A percentile compares a stretch with the other conserved stretches of the same genome.
Evolutionary conservation across 2,797 vertebrate species (phyloP).

Genomic region (Luscinia luscinia): DNA sequence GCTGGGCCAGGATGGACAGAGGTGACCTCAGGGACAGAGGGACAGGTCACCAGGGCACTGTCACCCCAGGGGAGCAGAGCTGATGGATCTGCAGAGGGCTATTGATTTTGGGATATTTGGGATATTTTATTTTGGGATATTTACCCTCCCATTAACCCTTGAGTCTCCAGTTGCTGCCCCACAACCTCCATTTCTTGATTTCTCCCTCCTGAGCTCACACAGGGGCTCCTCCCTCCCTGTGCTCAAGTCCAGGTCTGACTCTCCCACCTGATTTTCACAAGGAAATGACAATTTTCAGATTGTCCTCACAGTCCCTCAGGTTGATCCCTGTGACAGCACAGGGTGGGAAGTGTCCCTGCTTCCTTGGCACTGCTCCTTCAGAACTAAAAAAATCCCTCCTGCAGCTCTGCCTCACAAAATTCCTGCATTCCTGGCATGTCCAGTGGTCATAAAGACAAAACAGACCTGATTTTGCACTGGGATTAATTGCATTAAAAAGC

Average conservation of each 20-base stretch:
- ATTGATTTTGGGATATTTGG: no score
- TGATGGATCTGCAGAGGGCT: no score
- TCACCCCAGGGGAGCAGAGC: not conserved
- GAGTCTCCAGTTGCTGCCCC: not conserved
- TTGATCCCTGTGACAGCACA: not conserved
- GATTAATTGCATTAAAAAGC: not conserved
- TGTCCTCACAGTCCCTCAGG: not conserved
- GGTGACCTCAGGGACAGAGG: conserved; percentile 37
- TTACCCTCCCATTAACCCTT: not conserved
- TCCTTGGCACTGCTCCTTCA: not conserved
- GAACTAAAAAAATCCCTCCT: not conserved
- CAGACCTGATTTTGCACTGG: not conserved
- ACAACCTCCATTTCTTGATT: not conserved
- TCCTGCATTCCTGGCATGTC: not conserved
- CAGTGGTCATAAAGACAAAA: not conserved
- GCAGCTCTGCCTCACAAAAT: not conserved
- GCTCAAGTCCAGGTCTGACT: not conserved
- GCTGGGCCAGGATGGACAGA: not conserved
- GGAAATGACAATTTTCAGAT: not conserved
- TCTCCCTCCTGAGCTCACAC: not conserved
- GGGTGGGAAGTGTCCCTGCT: not conserved
- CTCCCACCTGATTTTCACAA: not conserved
- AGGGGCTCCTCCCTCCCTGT: accelerated
- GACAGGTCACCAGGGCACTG: not conserved
- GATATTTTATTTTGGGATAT: not conserved